These are phyloP conservation scores for Lerista edwardsae DNA, from an alignment of 2,797 vertebrate genomes.

Conservation along the genomic window DNA sequence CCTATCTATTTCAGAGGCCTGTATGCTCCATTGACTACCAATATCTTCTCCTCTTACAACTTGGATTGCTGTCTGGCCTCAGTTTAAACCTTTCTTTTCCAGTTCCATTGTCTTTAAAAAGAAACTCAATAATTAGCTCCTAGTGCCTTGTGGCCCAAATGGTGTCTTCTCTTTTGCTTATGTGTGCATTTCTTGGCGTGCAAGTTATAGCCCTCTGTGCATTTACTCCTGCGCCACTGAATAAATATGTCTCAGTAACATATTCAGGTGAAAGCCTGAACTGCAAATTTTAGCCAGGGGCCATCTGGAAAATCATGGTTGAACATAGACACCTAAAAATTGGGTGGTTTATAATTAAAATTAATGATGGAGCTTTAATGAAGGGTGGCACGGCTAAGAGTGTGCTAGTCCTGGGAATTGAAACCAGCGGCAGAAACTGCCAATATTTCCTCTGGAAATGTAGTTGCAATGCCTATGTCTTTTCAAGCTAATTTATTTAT, in stretches of 20 bases:
- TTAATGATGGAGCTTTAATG: conserved; percentile 41
- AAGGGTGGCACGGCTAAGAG: conserved; percentile 16
- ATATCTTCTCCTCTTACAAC: neutral
- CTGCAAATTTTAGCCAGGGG: neutral
- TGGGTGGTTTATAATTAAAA: conserved; percentile 45
- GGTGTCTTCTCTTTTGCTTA: neutral
- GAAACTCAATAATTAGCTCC: neutral
- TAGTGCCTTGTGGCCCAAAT: neutral
- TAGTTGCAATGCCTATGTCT: neutral
- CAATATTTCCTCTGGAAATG: conserved; percentile 20
- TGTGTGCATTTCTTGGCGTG: neutral
- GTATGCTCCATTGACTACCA: conserved; percentile 14
- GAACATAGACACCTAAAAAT: conserved; percentile 18
- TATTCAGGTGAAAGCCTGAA: conserved; percentile 15
- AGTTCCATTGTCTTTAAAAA: fast-evolving
- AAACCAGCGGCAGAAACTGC: conserved; percentile 8
- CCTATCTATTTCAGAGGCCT: conserved; percentile 8
- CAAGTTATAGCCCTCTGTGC: neutral
- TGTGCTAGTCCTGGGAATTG: neutral
- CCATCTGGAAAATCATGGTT: neutral
- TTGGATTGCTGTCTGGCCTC: neutral
- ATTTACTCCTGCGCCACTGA: neutral
- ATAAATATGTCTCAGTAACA: conserved; percentile 9
- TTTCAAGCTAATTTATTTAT: conserved; percentile 27
- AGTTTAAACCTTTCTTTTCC: neutral